phyloP scores from a whole-genome alignment of 2,113 vertebrate genomes.

The Saimiri boliviensis region DNA sequence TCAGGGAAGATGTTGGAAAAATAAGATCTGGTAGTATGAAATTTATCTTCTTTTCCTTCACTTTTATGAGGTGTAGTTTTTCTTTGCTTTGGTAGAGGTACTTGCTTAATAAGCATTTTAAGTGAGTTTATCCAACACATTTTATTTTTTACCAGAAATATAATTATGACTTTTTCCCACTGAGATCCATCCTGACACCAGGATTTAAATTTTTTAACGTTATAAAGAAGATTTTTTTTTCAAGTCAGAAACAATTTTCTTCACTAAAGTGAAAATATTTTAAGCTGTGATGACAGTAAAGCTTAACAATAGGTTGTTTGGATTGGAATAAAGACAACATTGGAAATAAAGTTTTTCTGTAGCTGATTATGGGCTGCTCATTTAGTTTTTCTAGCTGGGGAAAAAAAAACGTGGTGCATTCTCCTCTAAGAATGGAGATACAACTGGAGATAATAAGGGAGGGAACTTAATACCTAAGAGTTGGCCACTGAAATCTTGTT shows the following conservation, averaged over 20 bases:
- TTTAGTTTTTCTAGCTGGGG: conserved; percentile 28
- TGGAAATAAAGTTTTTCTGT: conserved; percentile 57
- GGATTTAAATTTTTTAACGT: conserved; percentile 33
- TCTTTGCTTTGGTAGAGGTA: background rate
- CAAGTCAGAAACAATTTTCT: conserved; percentile 55
- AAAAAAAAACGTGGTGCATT: background rate
- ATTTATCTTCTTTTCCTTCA: conserved; percentile 35
- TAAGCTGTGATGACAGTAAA: conserved; percentile 47
- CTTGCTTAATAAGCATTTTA: conserved; percentile 9
- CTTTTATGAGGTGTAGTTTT: background rate
- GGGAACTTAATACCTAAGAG: background rate
- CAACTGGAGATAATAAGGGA: background rate
- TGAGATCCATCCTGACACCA: background rate
- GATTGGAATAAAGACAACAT: conserved; percentile 61
- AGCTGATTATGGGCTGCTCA: conserved; percentile 15
- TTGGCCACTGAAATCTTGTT: background rate
- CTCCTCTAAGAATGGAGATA: background rate
- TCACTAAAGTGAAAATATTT: conserved; percentile 66
- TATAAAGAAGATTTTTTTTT: conserved; percentile 9
- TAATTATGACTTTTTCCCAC: background rate
- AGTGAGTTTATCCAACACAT: background rate
- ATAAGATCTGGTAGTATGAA: conserved; percentile 34
- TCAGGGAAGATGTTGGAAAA: conserved; percentile 21
- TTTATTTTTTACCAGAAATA: conserved; percentile 6
- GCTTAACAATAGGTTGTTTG: conserved; percentile 53